These are phyloP conservation scores for Silurus glanis DNA, from an alignment of 2,113 vertebrate genomes.

Conservation along the genomic window DNA sequence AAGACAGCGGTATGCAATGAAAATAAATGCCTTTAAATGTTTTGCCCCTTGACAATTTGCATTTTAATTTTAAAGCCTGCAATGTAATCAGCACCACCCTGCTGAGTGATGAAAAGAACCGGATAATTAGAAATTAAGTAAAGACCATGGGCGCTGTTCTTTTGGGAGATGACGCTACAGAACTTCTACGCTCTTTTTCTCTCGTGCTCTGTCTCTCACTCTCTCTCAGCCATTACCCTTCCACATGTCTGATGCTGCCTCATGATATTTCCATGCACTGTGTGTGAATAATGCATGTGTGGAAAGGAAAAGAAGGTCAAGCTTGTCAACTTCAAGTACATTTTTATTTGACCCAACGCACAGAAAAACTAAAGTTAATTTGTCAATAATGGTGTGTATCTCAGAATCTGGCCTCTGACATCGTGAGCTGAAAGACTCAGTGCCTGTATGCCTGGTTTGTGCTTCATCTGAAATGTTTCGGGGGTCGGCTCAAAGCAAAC, in stretches of 20 bases:
- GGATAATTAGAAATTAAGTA: slow-evolving; percentile 21
- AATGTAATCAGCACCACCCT: slow-evolving; percentile 8
- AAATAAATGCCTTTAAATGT: slow-evolving; percentile 6
- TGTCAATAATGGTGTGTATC: neutral
- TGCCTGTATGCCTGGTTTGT: neutral
- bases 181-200: neutral
- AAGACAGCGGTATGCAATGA: neutral
- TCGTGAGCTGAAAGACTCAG: neutral
- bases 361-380: neutral
- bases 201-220: neutral
- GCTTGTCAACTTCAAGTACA: slow-evolving; percentile 27
- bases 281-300: slow-evolving; percentile 38
- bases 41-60: slow-evolving; percentile 23
- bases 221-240: neutral
- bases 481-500: neutral
- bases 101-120: neutral
- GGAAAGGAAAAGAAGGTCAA: slow-evolving; percentile 39
- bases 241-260: neutral
- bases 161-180: slow-evolving; percentile 14
- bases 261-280: neutral
- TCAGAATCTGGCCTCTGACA: neutral
- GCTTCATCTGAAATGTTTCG: neutral
- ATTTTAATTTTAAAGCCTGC: slow-evolving; percentile 29
- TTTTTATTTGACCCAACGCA: slow-evolving; percentile 35
- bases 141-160: slow-evolving; percentile 15